Evolutionary conservation across 2,888 invertebrate species (phyloP).

Genomic region (Choreutis nemorana): DNA sequence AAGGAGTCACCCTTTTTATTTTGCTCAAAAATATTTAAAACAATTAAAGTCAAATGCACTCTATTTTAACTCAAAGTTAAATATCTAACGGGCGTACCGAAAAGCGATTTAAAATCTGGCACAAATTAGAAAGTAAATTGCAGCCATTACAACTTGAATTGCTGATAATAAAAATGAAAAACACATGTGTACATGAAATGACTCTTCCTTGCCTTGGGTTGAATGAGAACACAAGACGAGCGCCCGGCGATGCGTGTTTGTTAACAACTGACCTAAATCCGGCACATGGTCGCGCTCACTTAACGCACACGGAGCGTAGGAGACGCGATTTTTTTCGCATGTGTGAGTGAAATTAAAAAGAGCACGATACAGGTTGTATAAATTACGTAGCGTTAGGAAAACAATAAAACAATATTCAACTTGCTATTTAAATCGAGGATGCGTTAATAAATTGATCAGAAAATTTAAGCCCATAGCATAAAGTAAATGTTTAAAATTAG

Average conservation of each 20-base stretch:
- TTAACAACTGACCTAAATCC: conserved; percentile 59
- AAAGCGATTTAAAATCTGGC: too few relatives aligned
- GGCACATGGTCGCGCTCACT: conserved; percentile 41
- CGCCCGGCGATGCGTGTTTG: conserved; percentile 30
- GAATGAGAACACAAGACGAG: conserved; percentile 21
- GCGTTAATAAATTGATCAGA: too few relatives aligned
- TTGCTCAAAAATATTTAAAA: too few relatives aligned
- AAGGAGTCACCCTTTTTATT: too few relatives aligned
- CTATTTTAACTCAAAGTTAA: too few relatives aligned
- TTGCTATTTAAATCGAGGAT: too few relatives aligned
- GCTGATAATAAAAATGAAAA: conserved; percentile 17
- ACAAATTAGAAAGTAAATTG: too few relatives aligned
- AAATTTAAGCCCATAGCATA: too few relatives aligned
- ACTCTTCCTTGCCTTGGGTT: conserved; percentile 23
- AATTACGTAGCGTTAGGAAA: conserved; percentile 1
- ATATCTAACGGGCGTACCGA: too few relatives aligned
- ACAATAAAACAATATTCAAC: too few relatives aligned
- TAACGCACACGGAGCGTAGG: conserved; percentile 29
- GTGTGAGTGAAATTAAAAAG: conserved; percentile 15
- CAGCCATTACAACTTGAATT: neutral
- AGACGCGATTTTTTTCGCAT: conserved; percentile 12
- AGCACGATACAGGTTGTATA: conserved; percentile 22
- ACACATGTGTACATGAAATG: conserved; percentile 15
- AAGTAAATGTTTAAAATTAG: too few relatives aligned
- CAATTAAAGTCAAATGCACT: conserved; percentile 7